These are phyloP conservation scores for Meta bourneti DNA, from an alignment of 2,888 invertebrate species.

Conservation along the genomic window DNA sequence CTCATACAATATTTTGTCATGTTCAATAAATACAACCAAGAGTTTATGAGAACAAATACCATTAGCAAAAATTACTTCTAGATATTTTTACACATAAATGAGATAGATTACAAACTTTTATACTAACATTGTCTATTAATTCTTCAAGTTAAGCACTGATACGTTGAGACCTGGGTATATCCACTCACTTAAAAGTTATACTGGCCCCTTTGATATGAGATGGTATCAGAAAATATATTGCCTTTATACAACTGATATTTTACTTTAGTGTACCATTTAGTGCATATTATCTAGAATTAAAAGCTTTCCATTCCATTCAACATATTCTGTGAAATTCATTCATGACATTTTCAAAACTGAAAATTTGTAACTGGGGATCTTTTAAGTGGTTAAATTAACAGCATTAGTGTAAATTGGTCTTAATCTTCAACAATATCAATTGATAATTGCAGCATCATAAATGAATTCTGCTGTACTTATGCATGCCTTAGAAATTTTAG, in stretches of 20 bases:
- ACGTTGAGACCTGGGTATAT: constrained; percentile 13
- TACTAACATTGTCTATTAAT: neutral
- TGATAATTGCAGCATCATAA: neutral
- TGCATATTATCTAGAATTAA: constrained; percentile 5
- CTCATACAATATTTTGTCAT: neutral
- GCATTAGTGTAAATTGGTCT: neutral
- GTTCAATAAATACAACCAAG: neutral
- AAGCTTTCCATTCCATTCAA: constrained; percentile 1
- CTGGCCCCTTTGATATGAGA: constrained; percentile 58
- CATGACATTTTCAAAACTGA: neutral
- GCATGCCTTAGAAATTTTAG: neutral
- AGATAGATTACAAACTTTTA: neutral
- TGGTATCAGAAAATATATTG: constrained; percentile 20
- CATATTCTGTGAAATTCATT: constrained; percentile 31
- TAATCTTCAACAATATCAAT: neutral
- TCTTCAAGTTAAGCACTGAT: neutral
- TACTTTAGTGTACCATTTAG: constrained; percentile 12
- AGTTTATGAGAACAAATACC: neutral
- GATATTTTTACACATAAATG: neutral
- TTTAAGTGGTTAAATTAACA: neutral
- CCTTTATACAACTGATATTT: constrained; percentile 11
- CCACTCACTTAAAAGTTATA: constrained; percentile 31
- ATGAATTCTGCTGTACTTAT: neutral
- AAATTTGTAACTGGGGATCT: neutral
- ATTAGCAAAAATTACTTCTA: neutral